Base-by-base conservation (phyloP, 92 coral and sea anemone species). In the Montipora capitata region DNA sequence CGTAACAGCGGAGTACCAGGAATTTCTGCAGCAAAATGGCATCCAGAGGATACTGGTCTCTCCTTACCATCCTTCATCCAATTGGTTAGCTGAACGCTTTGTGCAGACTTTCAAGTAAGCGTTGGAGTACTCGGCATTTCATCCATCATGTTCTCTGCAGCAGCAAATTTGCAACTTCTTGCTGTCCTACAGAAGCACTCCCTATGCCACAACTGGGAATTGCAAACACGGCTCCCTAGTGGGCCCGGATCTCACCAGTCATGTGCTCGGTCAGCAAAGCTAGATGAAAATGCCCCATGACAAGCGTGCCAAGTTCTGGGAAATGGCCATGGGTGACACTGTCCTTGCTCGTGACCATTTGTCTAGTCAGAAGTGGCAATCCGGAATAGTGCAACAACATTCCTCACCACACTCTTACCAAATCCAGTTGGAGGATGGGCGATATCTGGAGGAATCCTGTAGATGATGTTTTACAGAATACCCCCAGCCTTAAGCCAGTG, bases 311-410 rank as follows among this genome's bases (percentile, higher is more conserved):
- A 45, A 45, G 7, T 45, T 45, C 51, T 4, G 51, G 7, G 51
- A 7, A 45, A 45, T 87, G 10, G 38, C 39, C 3, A 6, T 56
- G 3, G 91, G 91, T 12, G 70, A 87, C 12, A 51, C 76, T 6
- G 67, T 86, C 67, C 85, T 87, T 6, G 85, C 85, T 7, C 41
- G 79, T 15, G 79, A 78, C 76, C 62, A 56, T 52, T 64, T 40
- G 41, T 71, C 86, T 0, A n/a, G 68, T 5, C 79, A 59, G 20
- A 86, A 56, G 77, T 80, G 76, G 86, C 86, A 87, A 48, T 80
- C 86, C 3, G 76, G 73, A 5, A 15, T 40, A 20, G 7, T 58
- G 16, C 14, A 5, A 15, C 64, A 58, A 15, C 64, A 58, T 12
- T 3, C 15, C 16, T 58, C 64, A 58, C n/a, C 64, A 10, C 64